These are phyloP conservation scores for Empis stercorea DNA, from an alignment of 2,888 invertebrate species.

Conservation along the genomic window DNA sequence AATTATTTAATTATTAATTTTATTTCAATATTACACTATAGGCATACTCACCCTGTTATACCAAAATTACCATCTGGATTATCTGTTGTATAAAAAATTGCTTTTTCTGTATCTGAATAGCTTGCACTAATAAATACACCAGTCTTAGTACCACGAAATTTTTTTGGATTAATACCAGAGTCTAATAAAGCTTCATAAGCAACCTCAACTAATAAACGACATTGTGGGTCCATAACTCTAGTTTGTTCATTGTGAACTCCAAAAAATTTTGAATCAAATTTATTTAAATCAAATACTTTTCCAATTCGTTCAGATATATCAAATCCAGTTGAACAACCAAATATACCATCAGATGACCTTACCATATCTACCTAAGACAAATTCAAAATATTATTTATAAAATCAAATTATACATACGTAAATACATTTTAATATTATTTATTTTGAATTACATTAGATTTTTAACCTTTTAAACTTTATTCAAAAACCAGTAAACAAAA, in stretches of 20 bases:
- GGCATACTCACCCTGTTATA: constrained; percentile 19
- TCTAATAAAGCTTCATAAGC: constrained; percentile 60
- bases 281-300: constrained; percentile 48
- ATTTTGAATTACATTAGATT: too few species aligned
- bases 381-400: too few species aligned
- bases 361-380: neutral
- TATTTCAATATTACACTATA: neutral
- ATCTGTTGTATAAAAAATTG: constrained; percentile 55
- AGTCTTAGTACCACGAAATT: constrained; percentile 45
- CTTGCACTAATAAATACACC: constrained; percentile 57
- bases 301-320: constrained; percentile 56
- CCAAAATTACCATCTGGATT: constrained; percentile 37
- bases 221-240: constrained; percentile 57
- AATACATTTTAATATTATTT: neutral
- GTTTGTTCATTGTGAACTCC: constrained; percentile 55
- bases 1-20: neutral
- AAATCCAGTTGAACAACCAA: constrained; percentile 61
- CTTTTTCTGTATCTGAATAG: constrained; percentile 56
- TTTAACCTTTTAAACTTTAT: too few species aligned
- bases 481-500: too few species aligned
- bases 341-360: constrained; percentile 31
- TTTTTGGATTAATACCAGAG: constrained; percentile 48
- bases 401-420: too few species aligned
- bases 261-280: constrained; percentile 57
- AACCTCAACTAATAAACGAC: constrained; percentile 56